Evolutionary conservation across 2,888 invertebrate genomes (phyloP).

Genomic region (Tineola bisselliella): DNA sequence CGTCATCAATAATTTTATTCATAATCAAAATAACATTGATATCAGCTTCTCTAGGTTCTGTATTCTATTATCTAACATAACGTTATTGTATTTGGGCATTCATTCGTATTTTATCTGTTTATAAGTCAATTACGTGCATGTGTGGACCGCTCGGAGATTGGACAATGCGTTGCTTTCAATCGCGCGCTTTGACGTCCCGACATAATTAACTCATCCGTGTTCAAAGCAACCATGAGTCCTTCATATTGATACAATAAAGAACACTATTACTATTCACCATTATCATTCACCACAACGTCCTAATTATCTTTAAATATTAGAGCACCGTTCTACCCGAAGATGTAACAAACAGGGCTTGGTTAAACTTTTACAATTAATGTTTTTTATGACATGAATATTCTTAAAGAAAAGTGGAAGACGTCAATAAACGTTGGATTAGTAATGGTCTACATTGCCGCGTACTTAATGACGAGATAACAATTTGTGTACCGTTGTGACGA

Average conservation of each 20-base stretch:
- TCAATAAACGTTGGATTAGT: neutral
- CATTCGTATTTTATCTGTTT: slow-evolving; percentile 30
- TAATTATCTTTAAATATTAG: neutral
- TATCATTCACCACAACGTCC: neutral
- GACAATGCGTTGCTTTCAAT: slow-evolving; percentile 49
- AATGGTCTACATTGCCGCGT: neutral
- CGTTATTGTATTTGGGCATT: slow-evolving; percentile 28
- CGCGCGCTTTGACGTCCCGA: slow-evolving; percentile 41
- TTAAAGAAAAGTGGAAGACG: neutral
- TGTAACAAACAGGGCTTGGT: neutral
- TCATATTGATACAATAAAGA: neutral
- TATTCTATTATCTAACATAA: slow-evolving; percentile 19
- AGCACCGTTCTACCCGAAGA: neutral
- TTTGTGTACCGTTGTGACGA: neutral
- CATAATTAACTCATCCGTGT: slow-evolving; percentile 7
- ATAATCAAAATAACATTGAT: slow-evolving; percentile 4
- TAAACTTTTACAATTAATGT: neutral
- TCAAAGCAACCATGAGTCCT: neutral
- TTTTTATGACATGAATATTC: neutral
- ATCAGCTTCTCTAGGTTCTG: neutral
- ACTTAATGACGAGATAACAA: neutral
- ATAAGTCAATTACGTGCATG: slow-evolving; percentile 51
- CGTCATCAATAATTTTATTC: neutral
- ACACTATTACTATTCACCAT: neutral
- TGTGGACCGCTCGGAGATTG: slow-evolving; percentile 30